Conservation (phyloP, 2,113 vertebrate genomes). For the Hippotragus niger region DNA sequence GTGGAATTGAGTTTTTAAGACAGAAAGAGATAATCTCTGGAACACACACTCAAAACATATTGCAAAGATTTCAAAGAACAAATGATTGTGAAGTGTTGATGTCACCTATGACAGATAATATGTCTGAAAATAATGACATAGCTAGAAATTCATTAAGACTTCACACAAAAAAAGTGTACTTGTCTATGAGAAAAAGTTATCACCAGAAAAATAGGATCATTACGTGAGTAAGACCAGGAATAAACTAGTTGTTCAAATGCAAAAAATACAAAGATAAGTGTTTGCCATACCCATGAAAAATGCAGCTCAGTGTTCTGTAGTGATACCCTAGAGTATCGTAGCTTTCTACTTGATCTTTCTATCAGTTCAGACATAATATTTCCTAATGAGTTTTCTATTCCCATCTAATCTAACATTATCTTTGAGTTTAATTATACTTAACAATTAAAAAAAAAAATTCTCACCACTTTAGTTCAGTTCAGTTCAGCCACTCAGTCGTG, state of each 20-base stretch:
- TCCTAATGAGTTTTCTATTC: background rate
- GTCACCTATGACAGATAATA: background rate
- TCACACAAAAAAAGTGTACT: background rate
- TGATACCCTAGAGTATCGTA: background rate
- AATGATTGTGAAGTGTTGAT: background rate
- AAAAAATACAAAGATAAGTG: background rate
- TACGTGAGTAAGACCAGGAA: background rate
- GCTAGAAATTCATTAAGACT: background rate
- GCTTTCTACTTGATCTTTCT: background rate
- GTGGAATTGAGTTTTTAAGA: background rate
- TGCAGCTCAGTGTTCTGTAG: background rate
- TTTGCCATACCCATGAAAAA: background rate
- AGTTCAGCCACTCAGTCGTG: background rate
- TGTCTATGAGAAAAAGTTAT: background rate
- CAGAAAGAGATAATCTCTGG: background rate
- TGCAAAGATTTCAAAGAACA: background rate
- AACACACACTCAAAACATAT: background rate
- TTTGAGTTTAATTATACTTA: background rate
- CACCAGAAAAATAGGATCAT: background rate
- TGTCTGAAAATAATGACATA: slow-evolving; percentile 14
- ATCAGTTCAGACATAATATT: background rate
- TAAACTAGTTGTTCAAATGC: background rate
- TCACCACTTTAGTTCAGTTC: background rate
- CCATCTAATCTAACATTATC: background rate
- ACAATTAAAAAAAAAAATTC: background rate